Evolutionary conservation across 2,797 vertebrate species (phyloP).

Genomic region (Sphaeramia orbicularis): DNA sequence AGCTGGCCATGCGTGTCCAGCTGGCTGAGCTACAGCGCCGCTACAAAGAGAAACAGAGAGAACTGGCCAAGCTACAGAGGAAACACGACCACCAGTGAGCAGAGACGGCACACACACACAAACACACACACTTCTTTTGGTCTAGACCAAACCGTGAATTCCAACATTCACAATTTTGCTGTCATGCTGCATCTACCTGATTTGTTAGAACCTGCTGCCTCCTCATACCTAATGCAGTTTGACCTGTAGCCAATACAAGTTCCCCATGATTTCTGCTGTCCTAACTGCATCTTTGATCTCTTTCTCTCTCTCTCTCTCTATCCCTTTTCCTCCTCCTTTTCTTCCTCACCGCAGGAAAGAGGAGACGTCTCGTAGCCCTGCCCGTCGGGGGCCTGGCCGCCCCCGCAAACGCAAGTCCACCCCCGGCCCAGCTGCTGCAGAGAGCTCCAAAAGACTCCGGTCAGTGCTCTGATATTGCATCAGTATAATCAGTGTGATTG

Average conservation of each 20-base stretch:
- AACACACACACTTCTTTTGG: conserved; percentile 44
- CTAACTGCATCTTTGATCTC: conserved; percentile 60
- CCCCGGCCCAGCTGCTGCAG: conserved; percentile 73
- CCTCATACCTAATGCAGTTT: conserved; percentile 69
- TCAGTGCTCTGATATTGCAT: conserved; percentile 81
- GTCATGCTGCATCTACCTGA: conserved; percentile 60
- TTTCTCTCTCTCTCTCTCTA: conserved; percentile 6
- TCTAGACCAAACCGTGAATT: conserved; percentile 57
- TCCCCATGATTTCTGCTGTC: conserved; percentile 56
- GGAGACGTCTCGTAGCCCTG: conserved; percentile 92
- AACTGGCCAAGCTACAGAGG: conserved; percentile 95
- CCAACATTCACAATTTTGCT: conserved; percentile 51
- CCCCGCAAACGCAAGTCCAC: conserved; percentile 92
- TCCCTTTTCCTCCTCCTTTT: conserved; percentile 24
- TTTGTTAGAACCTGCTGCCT: conserved; percentile 57
- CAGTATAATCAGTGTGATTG: conserved; percentile 79
- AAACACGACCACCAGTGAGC: conserved; percentile 94
- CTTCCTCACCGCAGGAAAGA: conserved; percentile 87
- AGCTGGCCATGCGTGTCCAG: conserved; percentile 94
- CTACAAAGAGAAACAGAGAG: conserved; percentile 97
- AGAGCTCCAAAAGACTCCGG: conserved; percentile 89
- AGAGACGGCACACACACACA: conserved; percentile 62
- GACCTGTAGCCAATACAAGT: conserved; percentile 66
- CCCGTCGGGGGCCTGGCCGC: conserved; percentile 91
- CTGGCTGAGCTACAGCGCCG: conserved; percentile 94